Evolutionary conservation across 2,888 invertebrate species (phyloP).

Genomic region (Drosophila merina): DNA sequence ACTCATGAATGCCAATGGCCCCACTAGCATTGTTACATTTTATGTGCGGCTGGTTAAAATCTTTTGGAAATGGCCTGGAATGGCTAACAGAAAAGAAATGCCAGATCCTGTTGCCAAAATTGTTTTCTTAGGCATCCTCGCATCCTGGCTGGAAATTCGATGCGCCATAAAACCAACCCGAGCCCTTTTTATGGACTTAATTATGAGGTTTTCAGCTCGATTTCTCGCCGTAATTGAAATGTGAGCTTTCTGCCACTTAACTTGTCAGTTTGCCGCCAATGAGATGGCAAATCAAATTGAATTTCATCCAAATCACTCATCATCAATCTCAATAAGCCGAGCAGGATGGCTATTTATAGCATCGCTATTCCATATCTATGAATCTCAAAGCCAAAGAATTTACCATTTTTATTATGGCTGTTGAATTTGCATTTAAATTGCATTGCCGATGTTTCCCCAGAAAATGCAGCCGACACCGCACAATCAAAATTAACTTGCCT

Average conservation of each 20-base stretch:
- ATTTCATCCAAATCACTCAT: constrained; percentile 27
- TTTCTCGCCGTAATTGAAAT: constrained; percentile 62
- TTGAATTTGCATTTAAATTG: constrained; percentile 73
- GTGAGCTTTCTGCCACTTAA: constrained; percentile 58
- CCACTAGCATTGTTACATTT: constrained; percentile 25
- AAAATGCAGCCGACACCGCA: constrained; percentile 38
- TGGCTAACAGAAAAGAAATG: background rate
- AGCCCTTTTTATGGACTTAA: constrained; percentile 59
- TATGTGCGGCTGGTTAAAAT: background rate
- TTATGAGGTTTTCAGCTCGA: constrained; percentile 48
- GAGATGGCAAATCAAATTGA: constrained; percentile 24
- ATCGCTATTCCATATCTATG: constrained; percentile 4
- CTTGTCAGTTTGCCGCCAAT: constrained; percentile 28
- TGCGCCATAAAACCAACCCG: constrained; percentile 54
- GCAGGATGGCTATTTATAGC: constrained; percentile 27
- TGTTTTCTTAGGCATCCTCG: background rate
- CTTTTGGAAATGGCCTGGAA: background rate
- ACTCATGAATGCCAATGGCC: constrained; percentile 30
- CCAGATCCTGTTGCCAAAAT: constrained; percentile 1
- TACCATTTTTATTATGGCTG: constrained; percentile 21
- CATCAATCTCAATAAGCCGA: constrained; percentile 24
- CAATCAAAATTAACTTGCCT: constrained; percentile 73
- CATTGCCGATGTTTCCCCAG: constrained; percentile 45
- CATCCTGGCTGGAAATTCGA: constrained; percentile 55
- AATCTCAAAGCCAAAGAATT: constrained; percentile 19